Percentiles rank a stretch among this genome's conserved stretches.
Conservation (phyloP, 2,888 invertebrate genomes). For the Apamea anceps region DNA sequence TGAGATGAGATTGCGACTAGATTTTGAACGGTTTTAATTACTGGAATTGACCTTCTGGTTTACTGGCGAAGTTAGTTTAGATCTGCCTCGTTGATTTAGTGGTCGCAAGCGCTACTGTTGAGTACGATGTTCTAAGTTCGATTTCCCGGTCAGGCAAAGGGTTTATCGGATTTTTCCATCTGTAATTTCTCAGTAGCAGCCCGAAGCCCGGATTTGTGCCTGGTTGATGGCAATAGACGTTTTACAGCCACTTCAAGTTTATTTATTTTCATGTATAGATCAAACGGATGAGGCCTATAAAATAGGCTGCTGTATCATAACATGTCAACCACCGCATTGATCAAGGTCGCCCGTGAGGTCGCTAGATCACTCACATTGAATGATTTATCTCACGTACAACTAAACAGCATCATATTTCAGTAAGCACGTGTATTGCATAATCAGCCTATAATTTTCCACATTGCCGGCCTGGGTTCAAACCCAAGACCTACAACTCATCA, state of each 20-base stretch:
- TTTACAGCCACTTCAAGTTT: no score
- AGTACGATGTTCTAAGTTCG: neutral
- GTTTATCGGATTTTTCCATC: neutral
- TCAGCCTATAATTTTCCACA: neutral
- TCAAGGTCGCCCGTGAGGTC: slow-evolving; percentile 25
- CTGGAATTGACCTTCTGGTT: no score
- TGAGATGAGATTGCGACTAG: no score
- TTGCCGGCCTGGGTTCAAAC: no score
- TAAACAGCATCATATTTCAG: slow-evolving; percentile 1
- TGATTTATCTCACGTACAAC: slow-evolving; percentile 16
- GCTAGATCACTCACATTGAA: slow-evolving; percentile 39
- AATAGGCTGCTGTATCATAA: neutral
- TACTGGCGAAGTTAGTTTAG: no score
- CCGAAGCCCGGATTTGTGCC: neutral
- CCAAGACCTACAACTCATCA: no score
- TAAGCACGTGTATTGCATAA: neutral
- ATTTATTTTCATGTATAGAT: neutral
- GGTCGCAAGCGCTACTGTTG: neutral
- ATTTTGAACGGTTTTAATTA: no score
- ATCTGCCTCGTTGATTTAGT: neutral
- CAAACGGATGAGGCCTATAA: neutral
- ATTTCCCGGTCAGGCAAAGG: neutral
- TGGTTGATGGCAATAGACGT: neutral
- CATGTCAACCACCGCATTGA: slow-evolving; percentile 24
- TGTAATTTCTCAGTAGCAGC: neutral